A percentile compares a stretch with the other conserved stretches of the same genome.
These are phyloP conservation scores for Eulimnadia texana DNA, from an alignment of 1,140 invertebrate species.

Conservation along the genomic window DNA sequence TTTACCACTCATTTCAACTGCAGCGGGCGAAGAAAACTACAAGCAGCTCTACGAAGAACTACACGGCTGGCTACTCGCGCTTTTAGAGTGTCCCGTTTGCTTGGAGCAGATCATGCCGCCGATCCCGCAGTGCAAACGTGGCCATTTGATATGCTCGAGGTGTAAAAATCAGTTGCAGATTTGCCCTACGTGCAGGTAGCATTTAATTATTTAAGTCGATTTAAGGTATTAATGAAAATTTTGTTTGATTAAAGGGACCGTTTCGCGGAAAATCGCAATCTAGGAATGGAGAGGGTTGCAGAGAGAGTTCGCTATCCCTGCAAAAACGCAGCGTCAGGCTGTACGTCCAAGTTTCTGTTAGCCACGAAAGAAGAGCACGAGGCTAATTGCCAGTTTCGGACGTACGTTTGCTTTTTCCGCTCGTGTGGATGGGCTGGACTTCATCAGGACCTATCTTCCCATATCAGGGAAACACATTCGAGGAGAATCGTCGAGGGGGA, in stretches of 20 bases:
- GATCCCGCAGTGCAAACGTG: constrained; percentile 8
- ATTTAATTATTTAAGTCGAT: neutral
- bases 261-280: constrained; percentile 20
- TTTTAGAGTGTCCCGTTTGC: constrained; percentile 13
- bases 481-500: constrained; percentile 17
- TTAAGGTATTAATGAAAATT: neutral
- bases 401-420: constrained; percentile 20
- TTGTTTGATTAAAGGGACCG: constrained; percentile 15
- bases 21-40: neutral
- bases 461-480: constrained; percentile 18
- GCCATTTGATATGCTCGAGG: constrained; percentile 5
- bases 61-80: constrained; percentile 1
- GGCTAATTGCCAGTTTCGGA: constrained; percentile 20
- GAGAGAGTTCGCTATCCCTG: constrained; percentile 21
- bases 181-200: neutral
- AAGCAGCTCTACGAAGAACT: constrained; percentile 1
- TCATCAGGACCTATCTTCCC: constrained; percentile 19
- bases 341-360: constrained; percentile 16
- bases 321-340: constrained; percentile 21
- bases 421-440: constrained; percentile 22
- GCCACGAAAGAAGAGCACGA: constrained; percentile 21
- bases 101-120: constrained; percentile 11
- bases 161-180: neutral
- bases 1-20: no score
- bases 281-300: constrained; percentile 22